A percentile compares a stretch with the other conserved stretches of the same genome.
These are phyloP conservation scores for Drosophila setifemur DNA, from an alignment of 1,140 invertebrate genomes.

Conservation along the genomic window DNA sequence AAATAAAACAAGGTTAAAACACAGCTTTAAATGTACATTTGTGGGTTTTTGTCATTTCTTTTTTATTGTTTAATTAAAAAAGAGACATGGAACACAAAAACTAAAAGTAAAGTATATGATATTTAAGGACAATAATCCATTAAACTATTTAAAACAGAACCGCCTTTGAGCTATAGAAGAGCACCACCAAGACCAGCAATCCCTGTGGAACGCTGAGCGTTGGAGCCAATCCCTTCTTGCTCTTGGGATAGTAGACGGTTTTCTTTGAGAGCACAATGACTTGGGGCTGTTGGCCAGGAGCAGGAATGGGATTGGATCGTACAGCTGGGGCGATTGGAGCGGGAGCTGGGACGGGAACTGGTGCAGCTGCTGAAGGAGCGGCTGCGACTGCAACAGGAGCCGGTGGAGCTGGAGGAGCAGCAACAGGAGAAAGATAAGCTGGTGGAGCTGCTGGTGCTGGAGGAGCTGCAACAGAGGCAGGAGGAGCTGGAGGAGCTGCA, in stretches of 20 bases:
- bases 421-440: too few species aligned
- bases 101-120: neutral
- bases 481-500: neutral
- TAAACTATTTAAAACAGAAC: neutral
- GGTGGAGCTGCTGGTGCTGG: neutral
- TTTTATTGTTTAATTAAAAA: too few species aligned
- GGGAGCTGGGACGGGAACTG: neutral
- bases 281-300: neutral
- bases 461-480: neutral
- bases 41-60: too few species aligned
- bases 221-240: slow-evolving; percentile 22
- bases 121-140: neutral
- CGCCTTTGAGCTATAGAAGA: slow-evolving; percentile 14
- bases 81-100: too few species aligned
- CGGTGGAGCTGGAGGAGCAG: neutral
- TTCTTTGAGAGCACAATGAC: slow-evolving; percentile 39
- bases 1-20: too few species aligned
- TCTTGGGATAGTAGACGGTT: slow-evolving; percentile 19
- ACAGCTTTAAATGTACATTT: too few species aligned
- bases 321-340: neutral
- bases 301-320: neutral
- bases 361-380: neutral
- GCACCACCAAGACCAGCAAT: slow-evolving; percentile 1
- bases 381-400: neutral
- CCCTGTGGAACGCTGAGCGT: slow-evolving; percentile 12